Evolutionary conservation across 1,140 invertebrate species (phyloP).

Genomic region (Halesus radiatus): DNA sequence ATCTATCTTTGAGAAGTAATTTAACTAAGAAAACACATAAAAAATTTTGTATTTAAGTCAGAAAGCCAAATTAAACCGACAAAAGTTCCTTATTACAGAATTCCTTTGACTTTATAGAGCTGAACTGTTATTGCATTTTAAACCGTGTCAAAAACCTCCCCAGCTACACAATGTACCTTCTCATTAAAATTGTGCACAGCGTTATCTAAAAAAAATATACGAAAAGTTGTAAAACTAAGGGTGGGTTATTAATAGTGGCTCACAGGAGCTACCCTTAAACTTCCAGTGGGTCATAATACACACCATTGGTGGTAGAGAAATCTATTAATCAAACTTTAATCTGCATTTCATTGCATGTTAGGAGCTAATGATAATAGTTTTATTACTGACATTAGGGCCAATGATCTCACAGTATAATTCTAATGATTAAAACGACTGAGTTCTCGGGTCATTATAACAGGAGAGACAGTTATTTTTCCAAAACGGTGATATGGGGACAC

Average conservation of each 20-base stretch:
- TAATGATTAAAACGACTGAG: neutral
- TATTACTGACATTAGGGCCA: neutral
- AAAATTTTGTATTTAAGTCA: too few relatives aligned
- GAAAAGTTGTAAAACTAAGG: neutral
- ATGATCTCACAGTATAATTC: neutral
- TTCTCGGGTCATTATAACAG: neutral
- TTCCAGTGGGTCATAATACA: neutral
- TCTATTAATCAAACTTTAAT: conserved; percentile 25
- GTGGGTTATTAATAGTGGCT: neutral
- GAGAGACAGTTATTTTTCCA: neutral
- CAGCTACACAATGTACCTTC: too few relatives aligned
- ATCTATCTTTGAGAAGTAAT: too few relatives aligned
- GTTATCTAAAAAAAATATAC: too few relatives aligned
- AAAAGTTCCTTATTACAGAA: too few relatives aligned
- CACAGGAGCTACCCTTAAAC: neutral
- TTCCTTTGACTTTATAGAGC: too few relatives aligned
- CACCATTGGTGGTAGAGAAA: conserved; percentile 23
- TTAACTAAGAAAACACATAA: too few relatives aligned
- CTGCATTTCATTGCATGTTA: conserved; percentile 34
- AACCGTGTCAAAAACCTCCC: too few relatives aligned
- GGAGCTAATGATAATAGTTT: conserved; percentile 20
- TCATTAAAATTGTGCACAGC: too few relatives aligned
- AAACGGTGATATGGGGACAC: too few relatives aligned
- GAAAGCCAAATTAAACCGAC: too few relatives aligned
- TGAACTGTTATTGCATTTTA: too few relatives aligned